These are phyloP conservation scores for Stenodera caucasica DNA, from an alignment of 2,888 invertebrate genomes.

Conservation along the genomic window DNA sequence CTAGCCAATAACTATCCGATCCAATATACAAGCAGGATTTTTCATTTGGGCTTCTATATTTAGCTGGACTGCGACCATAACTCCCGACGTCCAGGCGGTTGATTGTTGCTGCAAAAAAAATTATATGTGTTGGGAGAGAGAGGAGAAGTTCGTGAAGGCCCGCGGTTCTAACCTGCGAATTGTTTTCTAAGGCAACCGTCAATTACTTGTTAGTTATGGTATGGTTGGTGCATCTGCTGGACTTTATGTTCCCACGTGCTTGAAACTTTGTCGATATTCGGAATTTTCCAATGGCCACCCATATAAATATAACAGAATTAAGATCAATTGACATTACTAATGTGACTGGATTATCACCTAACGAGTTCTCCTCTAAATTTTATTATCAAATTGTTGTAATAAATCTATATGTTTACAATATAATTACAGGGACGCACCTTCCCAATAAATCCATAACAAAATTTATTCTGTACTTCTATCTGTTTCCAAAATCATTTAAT, in stretches of 20 bases:
- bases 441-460: constrained; percentile 28
- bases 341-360: constrained; percentile 7
- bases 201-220: constrained; percentile 37
- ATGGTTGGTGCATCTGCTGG: constrained; percentile 8
- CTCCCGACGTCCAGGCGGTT: background rate
- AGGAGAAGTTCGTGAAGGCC: constrained; percentile 25
- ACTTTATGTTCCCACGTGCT: constrained; percentile 17
- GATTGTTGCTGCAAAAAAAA: constrained; percentile 5
- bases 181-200: constrained; percentile 34
- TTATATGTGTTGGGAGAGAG: constrained; percentile 9
- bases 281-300: constrained; percentile 13
- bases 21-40: background rate
- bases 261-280: background rate
- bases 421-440: constrained; percentile 20
- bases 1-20: background rate
- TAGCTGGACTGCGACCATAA: background rate
- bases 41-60: background rate
- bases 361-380: constrained; percentile 12
- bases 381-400: constrained; percentile 6
- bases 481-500: constrained; percentile 39
- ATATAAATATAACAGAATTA: background rate
- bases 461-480: constrained; percentile 38
- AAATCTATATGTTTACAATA: constrained; percentile 20
- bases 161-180: constrained; percentile 33
- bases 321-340: background rate